Conservation (phyloP, 2,797 vertebrate species). For the Borostomias antarcticus region DNA sequence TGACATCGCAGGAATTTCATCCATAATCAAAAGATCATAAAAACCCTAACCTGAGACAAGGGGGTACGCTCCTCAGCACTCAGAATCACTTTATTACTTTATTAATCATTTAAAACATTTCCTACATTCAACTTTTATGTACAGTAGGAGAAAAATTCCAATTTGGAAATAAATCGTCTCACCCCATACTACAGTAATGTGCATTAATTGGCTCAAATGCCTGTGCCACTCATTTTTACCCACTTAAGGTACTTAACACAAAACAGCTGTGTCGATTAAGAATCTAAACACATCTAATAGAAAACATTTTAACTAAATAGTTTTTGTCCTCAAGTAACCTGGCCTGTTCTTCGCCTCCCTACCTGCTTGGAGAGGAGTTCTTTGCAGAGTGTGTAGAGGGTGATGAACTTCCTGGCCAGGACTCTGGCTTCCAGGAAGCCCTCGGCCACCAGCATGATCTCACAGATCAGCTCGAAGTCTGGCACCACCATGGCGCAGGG, state of each 20-base stretch:
- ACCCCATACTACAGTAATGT: too few species aligned
- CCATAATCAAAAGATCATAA: constrained; percentile 49
- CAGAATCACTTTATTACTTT: constrained; percentile 35
- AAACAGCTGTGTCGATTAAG: too few species aligned
- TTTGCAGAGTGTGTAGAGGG: constrained; percentile 91
- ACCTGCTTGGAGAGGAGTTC: constrained; percentile 97
- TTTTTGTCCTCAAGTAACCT: neutral
- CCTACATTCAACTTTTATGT: too few species aligned
- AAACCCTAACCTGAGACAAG: constrained; percentile 33
- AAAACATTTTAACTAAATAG: too few species aligned
- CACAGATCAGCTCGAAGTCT: constrained; percentile 97
- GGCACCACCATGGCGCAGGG: constrained; percentile 98
- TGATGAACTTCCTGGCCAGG: constrained; percentile 93
- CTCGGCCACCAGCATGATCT: constrained; percentile 97
- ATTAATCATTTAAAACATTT: constrained; percentile 37
- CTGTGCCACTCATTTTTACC: too few species aligned
- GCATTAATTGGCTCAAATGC: too few species aligned
- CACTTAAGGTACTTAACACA: too few species aligned
- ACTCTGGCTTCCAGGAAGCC: constrained; percentile 88
- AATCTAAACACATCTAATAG: too few species aligned
- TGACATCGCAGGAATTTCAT: constrained; percentile 46
- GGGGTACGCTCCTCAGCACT: constrained; percentile 35
- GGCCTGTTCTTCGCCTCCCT: too few species aligned
- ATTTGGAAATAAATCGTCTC: too few species aligned
- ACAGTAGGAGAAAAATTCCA: too few species aligned